Percentiles rank a stretch among this genome's conserved stretches.
These are phyloP conservation scores for Dryobotodes eremita DNA, from an alignment of 2,888 invertebrate genomes.

Conservation along the genomic window DNA sequence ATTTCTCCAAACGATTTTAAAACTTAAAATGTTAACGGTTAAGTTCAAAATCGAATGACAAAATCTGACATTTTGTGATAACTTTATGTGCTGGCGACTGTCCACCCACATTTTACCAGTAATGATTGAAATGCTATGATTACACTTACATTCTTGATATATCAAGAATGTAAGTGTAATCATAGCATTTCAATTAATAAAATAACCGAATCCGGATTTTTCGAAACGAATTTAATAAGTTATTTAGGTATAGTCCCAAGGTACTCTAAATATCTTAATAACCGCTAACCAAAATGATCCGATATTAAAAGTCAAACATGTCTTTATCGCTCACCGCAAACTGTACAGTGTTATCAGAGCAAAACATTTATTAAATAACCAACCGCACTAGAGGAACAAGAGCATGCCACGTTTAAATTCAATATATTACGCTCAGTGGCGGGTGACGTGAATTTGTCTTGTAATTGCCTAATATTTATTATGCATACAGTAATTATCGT, in stretches of 20 bases:
- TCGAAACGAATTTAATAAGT: no score
- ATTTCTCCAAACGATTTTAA: no score
- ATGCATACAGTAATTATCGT: slow-evolving; percentile 70
- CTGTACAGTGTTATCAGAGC: slow-evolving; percentile 69
- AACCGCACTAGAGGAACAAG: slow-evolving; percentile 62
- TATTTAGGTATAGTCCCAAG: slow-evolving; percentile 1
- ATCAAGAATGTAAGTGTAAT: no score
- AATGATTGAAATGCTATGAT: not conserved
- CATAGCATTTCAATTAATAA: not conserved
- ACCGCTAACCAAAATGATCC: slow-evolving; percentile 67
- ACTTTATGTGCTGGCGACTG: no score
- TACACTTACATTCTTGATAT: no score
- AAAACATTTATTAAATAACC: slow-evolving; percentile 71
- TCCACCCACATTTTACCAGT: no score
- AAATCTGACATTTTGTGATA: no score
- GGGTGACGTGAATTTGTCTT: slow-evolving; percentile 62
- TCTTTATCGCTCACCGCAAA: slow-evolving; percentile 73
- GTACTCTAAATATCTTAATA: slow-evolving; percentile 54
- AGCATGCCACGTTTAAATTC: slow-evolving; percentile 54
- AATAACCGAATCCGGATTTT: no score
- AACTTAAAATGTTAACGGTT: no score
- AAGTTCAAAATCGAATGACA: no score
- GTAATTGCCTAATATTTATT: slow-evolving; percentile 69
- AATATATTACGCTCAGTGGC: slow-evolving; percentile 55
- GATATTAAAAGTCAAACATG: slow-evolving; percentile 69